Conservation (phyloP, 2,797 vertebrate genomes). For the Mus caroli region DNA sequence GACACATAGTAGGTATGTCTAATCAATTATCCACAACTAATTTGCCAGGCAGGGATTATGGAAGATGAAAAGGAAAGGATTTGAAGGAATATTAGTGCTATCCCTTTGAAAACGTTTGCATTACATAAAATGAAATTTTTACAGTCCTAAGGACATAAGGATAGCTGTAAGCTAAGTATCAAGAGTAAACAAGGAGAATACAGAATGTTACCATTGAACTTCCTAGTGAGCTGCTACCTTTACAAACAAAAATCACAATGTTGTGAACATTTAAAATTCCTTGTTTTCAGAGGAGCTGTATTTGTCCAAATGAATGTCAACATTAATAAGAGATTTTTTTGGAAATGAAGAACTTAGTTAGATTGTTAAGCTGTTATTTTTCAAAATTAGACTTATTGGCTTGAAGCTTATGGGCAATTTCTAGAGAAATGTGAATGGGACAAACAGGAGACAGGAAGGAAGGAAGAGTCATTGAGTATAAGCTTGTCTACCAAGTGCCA, state of each 20-base stretch:
- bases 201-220: not conserved
- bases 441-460: not conserved
- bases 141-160: constrained; percentile 2
- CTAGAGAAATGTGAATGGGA: not conserved
- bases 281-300: constrained; percentile 23
- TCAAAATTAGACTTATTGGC: constrained; percentile 31
- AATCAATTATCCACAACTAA: constrained; percentile 48
- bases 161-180: constrained; percentile 58
- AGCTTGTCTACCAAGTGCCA: constrained; percentile 26
- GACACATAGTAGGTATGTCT: not conserved
- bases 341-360: constrained; percentile 62
- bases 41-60: constrained; percentile 22
- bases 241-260: constrained; percentile 1
- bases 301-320: constrained; percentile 52
- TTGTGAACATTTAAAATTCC: constrained; percentile 53
- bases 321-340: constrained; percentile 18
- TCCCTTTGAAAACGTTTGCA: constrained; percentile 56
- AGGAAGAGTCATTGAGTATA: constrained; percentile 30
- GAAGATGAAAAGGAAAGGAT: constrained; percentile 21
- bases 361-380: constrained; percentile 44
- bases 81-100: constrained; percentile 3
- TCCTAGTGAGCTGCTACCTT: constrained; percentile 42
- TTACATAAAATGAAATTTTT: constrained; percentile 44
- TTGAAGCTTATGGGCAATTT: constrained; percentile 38
- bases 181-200: constrained; percentile 53